phyloP scores from a whole-genome alignment of 2,888 invertebrate genomes.

The Nomada fucata region DNA sequence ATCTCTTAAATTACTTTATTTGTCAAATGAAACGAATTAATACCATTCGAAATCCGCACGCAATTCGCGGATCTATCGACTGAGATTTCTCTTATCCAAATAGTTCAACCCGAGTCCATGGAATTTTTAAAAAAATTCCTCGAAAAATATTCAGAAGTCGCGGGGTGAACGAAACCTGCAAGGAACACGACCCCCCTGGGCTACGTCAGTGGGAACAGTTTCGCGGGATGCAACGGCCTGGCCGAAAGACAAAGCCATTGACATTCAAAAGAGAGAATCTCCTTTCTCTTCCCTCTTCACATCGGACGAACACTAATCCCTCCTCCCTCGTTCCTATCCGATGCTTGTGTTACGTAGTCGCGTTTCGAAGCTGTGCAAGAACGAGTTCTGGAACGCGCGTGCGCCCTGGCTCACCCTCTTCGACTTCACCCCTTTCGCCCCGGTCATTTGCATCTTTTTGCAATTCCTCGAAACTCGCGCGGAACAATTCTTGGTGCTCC shows the following conservation, averaged over 20 bases:
- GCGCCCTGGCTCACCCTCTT: slow-evolving; percentile 49
- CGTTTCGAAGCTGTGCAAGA: slow-evolving; percentile 48
- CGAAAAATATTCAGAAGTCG: background rate
- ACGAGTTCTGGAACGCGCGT: slow-evolving; percentile 51
- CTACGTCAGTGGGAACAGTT: slow-evolving; percentile 51
- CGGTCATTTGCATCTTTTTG: slow-evolving; percentile 55
- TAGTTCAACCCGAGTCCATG: no score
- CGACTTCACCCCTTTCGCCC: slow-evolving; percentile 46
- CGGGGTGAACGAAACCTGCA: background rate
- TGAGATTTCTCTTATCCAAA: no score
- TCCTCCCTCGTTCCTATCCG: slow-evolving; percentile 40
- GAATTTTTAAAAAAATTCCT: background rate
- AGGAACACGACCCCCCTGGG: slow-evolving; percentile 19
- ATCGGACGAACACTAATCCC: slow-evolving; percentile 74
- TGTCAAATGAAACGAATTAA: no score
- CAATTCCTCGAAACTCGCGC: slow-evolving; percentile 43
- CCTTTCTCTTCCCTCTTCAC: slow-evolving; percentile 71
- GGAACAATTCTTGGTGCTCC: slow-evolving; percentile 31
- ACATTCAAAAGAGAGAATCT: slow-evolving; percentile 80
- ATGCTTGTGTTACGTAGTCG: slow-evolving; percentile 52
- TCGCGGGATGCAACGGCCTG: slow-evolving; percentile 60
- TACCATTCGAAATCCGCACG: no score
- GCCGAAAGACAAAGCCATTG: slow-evolving; percentile 80
- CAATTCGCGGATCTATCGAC: no score
- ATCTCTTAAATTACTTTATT: no score